Evolutionary conservation across 2,888 invertebrate genomes (phyloP).

Genomic region (Amiota communis): DNA sequence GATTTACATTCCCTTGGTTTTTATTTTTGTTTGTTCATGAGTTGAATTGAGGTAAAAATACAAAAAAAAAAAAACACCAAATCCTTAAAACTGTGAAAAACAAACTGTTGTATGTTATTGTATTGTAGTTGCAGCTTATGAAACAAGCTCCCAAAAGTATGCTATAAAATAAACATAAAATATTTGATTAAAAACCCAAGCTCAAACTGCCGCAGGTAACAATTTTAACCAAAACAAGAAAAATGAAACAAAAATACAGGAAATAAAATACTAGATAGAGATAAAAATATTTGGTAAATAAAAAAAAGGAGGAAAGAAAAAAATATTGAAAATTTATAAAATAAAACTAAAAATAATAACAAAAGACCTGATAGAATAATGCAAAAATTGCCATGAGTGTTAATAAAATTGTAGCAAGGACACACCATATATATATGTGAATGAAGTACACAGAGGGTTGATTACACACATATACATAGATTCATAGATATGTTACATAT

Average conservation of each 20-base stretch:
- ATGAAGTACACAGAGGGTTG: background rate
- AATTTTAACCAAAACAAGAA: conserved; percentile 14
- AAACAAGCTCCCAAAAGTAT: conserved; percentile 3
- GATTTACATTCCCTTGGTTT: background rate
- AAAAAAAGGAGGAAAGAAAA: background rate
- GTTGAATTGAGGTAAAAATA: background rate
- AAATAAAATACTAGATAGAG: too few species aligned
- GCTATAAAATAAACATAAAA: conserved; percentile 27
- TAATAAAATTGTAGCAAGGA: conserved; percentile 13
- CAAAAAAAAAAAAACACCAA: background rate
- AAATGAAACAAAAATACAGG: background rate
- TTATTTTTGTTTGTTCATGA: background rate
- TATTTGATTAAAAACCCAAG: conserved; percentile 26
- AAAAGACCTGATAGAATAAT: background rate
- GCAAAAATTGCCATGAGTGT: conserved; percentile 22
- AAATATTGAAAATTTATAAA: background rate
- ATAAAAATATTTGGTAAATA: background rate
- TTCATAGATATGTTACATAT: background rate
- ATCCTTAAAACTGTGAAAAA: background rate
- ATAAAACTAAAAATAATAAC: background rate
- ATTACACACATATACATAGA: background rate
- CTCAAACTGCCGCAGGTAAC: conserved; percentile 22
- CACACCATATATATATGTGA: too few species aligned
- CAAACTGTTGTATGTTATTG: background rate
- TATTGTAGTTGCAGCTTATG: background rate